Conservation (phyloP, 2,888 invertebrate genomes). For the Spicauda simplicius region DNA sequence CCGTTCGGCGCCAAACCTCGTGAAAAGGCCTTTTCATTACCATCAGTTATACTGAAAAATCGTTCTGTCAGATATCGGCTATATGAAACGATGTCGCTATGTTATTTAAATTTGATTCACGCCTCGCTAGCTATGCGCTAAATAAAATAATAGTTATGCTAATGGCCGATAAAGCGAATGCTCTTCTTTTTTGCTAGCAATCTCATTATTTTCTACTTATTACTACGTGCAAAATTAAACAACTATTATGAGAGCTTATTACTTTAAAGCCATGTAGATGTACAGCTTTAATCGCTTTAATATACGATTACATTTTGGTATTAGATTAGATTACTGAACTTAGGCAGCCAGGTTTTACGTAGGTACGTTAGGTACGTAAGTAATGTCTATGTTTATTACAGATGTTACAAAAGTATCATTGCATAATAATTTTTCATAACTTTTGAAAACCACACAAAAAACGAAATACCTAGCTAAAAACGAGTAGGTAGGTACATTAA, state of each 20-base stretch:
- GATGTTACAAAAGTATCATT: too few relatives aligned
- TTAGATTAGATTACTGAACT: too few relatives aligned
- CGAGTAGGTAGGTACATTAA: too few relatives aligned
- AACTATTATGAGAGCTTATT: neutral
- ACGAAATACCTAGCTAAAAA: too few relatives aligned
- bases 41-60: constrained; percentile 78
- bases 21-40: constrained; percentile 83
- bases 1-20: constrained; percentile 79
- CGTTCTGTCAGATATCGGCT: constrained; percentile 65
- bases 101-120: constrained; percentile 39
- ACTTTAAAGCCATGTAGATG: neutral
- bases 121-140: constrained; percentile 9
- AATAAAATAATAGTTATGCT: constrained; percentile 28
- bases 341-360: too few relatives aligned
- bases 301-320: neutral
- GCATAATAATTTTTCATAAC: too few relatives aligned
- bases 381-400: too few relatives aligned
- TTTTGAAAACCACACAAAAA: too few relatives aligned
- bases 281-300: neutral
- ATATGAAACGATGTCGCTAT: constrained; percentile 44
- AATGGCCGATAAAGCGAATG: constrained; percentile 6
- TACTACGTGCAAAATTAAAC: neutral
- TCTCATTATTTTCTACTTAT: constrained; percentile 6
- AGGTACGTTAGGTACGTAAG: too few relatives aligned
- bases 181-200: constrained; percentile 12